A percentile compares a stretch with the other conserved stretches of the same genome.
Evolutionary conservation across 1,140 invertebrate genomes (phyloP).

Genomic region (Chrysomallon squamiferum): DNA sequence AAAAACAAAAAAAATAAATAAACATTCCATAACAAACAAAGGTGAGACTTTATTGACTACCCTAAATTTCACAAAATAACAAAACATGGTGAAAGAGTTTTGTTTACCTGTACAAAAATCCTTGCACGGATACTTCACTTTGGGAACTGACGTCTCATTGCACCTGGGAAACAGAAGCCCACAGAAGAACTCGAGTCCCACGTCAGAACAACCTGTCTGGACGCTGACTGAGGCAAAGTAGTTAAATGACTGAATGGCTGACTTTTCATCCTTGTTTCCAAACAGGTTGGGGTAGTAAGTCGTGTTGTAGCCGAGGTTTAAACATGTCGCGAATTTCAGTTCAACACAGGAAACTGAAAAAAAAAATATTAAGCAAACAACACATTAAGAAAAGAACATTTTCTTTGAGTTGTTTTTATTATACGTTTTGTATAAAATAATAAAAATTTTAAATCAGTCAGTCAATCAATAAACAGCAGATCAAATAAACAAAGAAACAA

Average conservation of each 20-base stretch:
- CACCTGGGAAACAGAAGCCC: background rate
- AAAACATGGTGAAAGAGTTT: too few species aligned
- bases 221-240: background rate
- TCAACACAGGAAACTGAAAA: background rate
- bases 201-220: background rate
- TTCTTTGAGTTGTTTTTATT: too few species aligned
- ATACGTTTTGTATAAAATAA: too few species aligned
- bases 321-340: background rate
- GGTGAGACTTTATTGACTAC: too few species aligned
- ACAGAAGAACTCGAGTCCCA: constrained; percentile 1
- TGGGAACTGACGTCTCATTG: background rate
- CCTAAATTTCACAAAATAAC: too few species aligned
- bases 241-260: background rate
- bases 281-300: constrained; percentile 1
- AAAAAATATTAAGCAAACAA: too few species aligned
- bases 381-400: too few species aligned
- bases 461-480: too few species aligned
- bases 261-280: background rate
- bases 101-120: constrained; percentile 4
- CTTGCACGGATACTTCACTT: background rate
- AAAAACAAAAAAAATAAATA: too few species aligned
- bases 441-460: too few species aligned
- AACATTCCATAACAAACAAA: too few species aligned
- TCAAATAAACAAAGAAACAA: too few species aligned
- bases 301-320: background rate